Percentiles rank a stretch among this genome's conserved stretches.
Conservation (phyloP, 2,113 vertebrate genomes). For the Plotosus lineatus region DNA sequence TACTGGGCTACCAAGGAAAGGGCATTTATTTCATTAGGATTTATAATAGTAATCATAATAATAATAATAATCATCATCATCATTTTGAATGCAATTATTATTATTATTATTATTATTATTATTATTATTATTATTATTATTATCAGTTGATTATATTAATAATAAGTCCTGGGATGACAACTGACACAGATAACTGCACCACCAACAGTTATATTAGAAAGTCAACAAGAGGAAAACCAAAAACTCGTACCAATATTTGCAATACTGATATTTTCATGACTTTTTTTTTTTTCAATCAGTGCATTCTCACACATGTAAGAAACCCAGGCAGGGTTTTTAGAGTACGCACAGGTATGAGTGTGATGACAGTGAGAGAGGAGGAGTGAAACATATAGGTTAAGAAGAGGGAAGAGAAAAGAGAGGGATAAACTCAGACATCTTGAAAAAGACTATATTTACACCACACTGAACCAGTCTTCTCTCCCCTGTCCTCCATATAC, state of each 20-base stretch:
- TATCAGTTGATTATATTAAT: conserved; percentile 27
- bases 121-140: conserved; percentile 18
- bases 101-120: conserved; percentile 26
- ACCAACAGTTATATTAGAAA: conserved; percentile 67
- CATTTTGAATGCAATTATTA: conserved; percentile 30
- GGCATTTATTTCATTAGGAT: conserved; percentile 11
- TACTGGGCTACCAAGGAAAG: conserved; percentile 15
- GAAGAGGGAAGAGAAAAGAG: conserved; percentile 33
- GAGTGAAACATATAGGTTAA: conserved; percentile 49
- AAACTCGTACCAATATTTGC: conserved; percentile 73
- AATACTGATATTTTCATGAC: conserved; percentile 69
- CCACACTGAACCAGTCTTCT: conserved; percentile 72
- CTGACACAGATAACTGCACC: conserved; percentile 67
- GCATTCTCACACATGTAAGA: conserved; percentile 73
- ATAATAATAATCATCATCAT: conserved; percentile 23
- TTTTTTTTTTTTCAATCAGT: conserved; percentile 60
- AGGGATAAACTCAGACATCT: background rate
- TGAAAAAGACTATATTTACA: conserved; percentile 72
- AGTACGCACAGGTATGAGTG: conserved; percentile 71
- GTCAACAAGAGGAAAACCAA: conserved; percentile 50
- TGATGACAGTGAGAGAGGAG: conserved; percentile 49
- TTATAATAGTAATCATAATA: conserved; percentile 36
- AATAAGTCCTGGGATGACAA: conserved; percentile 52
- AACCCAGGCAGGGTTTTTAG: conserved; percentile 77
- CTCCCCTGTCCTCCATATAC: too few relatives aligned